Base-by-base conservation (phyloP, 2,888 invertebrate genomes). In the Chromoteleia sp. region DNA sequence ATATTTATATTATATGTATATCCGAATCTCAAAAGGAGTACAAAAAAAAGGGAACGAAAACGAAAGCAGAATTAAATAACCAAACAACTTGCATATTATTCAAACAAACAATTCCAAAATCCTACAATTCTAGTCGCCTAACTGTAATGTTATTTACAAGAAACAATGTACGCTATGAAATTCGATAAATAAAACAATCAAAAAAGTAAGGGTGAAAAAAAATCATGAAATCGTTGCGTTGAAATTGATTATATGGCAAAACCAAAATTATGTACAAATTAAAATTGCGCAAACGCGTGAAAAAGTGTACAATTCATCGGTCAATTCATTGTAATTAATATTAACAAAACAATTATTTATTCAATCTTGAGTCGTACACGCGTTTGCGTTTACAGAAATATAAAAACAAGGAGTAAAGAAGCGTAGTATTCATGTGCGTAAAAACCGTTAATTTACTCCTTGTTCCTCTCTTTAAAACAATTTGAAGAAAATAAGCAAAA, bases 21-120 rank as follows among this genome's bases (percentile, higher is more conserved):
- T 75, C 39, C 43, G 21, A 75, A 65, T 75, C 75, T 75, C 75
- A 75, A 75, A 75, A 75, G 30, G 65, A 67, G 75, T 67, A 75
- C 36, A 50, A 71, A 63, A 73, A 15, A 45, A 41, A 17, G n/a
- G n/a, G n/a, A 33, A 6, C 45, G 19, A 50, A 6, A 15, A 21
- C 3, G 0, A 68, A 39, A 41, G 43, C 5, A 58, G 10, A 39
- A 41, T 29, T 1, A 29, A 52, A 30, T 4, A 48, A 61, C 36
- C 21, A 71, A 58, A 50, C 15, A n/a, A 61, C 63, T 63, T 54
- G 54, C 73, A 54, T 54, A 63, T 73, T 63, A 36, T 63, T 61
- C 45, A 73, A 52, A 52, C 52, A 61, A 52, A 29, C 58, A 58
- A 36, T 58, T 70, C 33, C n/a, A 70, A 56, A 56, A 48, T 0